Conservation (phyloP, 1,140 invertebrate genomes). For the Lerema accius region DNA sequence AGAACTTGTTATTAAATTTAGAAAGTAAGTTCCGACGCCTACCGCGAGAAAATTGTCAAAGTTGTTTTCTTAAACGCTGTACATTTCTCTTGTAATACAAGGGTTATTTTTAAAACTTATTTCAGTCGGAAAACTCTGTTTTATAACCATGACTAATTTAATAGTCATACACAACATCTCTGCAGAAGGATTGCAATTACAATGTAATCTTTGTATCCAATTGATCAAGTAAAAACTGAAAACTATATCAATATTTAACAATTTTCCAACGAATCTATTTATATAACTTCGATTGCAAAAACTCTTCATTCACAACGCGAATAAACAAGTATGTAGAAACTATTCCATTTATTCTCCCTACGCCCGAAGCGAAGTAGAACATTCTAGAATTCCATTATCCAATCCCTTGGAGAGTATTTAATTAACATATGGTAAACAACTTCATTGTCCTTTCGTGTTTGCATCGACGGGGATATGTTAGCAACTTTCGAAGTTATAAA, state of each 20-base stretch:
- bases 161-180: no score
- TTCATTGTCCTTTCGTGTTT: constrained; percentile 54
- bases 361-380: constrained; percentile 42
- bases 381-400: constrained; percentile 57
- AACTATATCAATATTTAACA: no score
- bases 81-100: background rate
- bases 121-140: no score
- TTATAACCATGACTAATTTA: no score
- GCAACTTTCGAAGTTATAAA: constrained; percentile 26
- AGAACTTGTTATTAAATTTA: constrained; percentile 57
- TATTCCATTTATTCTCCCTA: constrained; percentile 32
- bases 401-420: constrained; percentile 58
- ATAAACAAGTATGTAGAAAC: constrained; percentile 27
- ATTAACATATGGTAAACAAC: constrained; percentile 62
- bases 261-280: background rate
- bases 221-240: no score
- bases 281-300: background rate
- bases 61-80: constrained; percentile 7
- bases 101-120: constrained; percentile 1
- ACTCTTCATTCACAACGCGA: background rate
- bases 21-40: constrained; percentile 33
- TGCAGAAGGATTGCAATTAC: no score
- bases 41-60: constrained; percentile 21
- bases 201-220: no score
- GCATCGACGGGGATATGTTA: constrained; percentile 33